Base-by-base conservation (phyloP, 2,797 vertebrate genomes). In the Pseudomugil gertrudae region DNA sequence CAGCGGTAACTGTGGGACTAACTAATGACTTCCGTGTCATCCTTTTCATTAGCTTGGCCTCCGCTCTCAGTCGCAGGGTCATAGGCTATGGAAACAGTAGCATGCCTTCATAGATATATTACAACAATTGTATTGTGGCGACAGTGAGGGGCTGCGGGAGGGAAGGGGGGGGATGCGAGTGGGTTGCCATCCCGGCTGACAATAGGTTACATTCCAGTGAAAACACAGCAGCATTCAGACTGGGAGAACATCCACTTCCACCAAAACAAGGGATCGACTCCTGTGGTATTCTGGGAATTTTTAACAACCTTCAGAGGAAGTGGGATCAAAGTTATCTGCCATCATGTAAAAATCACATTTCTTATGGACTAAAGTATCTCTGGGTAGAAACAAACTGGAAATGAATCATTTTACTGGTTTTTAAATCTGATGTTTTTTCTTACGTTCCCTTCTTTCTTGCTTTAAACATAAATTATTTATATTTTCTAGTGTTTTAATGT, bases 201-300 rank as follows among this genome's bases (percentile, higher is more conserved):
- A 91, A 92, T 83, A 74, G 27, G 73, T 54, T 59, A 84, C 88
- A 90, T 92, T 91, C 88, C 87, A 78, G 55, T 86, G 85, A 76
- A 83, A 86, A 91, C 87, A 90, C 83, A 87, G 87, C 69, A 81
- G 80, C 80, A 84, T 83, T 86, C 81, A 84, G 81, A 74, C 86
- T 24, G 52, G 70, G 77, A 83, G 72, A 9, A 74, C 53, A 70
- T 72, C 63, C 60, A 75, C 69, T 63, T 61, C 76, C 76, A 77
- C 61, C 83, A 78, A 71, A 79, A 84, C 81, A 79, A 72, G 74
- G 80, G 89, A 87, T 84, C 69, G 84, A 36, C 79, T 77, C 76
- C 35, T 45, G 7, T 23, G 51, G 58, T 17, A 74, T 81, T 83
- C 74, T 81, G 83, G 84, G 86, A 84, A 79, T 72, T 60, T 74